A percentile compares a stretch with the other conserved stretches of the same genome.
These are phyloP conservation scores for Pantala flavescens DNA, from an alignment of 1,140 invertebrate genomes.

Conservation along the genomic window DNA sequence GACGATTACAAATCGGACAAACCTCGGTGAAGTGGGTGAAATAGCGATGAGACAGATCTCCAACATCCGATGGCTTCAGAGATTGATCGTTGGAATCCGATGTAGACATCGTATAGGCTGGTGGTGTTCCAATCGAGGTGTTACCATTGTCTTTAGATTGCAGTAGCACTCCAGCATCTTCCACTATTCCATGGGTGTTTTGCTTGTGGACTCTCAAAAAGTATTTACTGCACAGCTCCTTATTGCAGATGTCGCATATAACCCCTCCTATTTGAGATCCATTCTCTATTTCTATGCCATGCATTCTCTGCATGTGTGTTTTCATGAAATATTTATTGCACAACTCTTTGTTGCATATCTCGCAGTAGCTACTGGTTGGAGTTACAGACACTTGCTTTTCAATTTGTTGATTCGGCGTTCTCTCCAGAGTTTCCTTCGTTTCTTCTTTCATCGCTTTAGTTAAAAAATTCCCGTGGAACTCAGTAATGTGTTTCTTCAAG, in stretches of 20 bases:
- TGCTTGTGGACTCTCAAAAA: conserved; percentile 94
- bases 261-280: conserved; percentile 84
- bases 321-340: conserved; percentile 99
- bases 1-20: conserved; percentile 75
- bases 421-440: conserved; percentile 11
- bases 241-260: conserved; percentile 93
- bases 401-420: conserved; percentile 31
- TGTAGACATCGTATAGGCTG: conserved; percentile 25
- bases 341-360: conserved; percentile 98
- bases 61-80: conserved; percentile 42
- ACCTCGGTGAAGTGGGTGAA: conserved; percentile 64
- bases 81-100: conserved; percentile 36
- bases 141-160: conserved; percentile 40
- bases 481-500: conserved; percentile 46
- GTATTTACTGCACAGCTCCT: conserved; percentile 95
- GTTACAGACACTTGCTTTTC: conserved; percentile 34
- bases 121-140: conserved; percentile 26
- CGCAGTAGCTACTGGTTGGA: conserved; percentile 82
- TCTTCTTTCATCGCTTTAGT: conserved; percentile 17
- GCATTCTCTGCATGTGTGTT: conserved; percentile 99
- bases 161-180: conserved; percentile 48
- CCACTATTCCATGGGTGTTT: conserved; percentile 91
- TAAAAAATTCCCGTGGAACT: conserved; percentile 29
- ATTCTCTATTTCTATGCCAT: conserved; percentile 91
- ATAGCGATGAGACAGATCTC: conserved; percentile 49